Conservation (phyloP, 1,140 invertebrate genomes). For the Stegodyphus mimosarum region DNA sequence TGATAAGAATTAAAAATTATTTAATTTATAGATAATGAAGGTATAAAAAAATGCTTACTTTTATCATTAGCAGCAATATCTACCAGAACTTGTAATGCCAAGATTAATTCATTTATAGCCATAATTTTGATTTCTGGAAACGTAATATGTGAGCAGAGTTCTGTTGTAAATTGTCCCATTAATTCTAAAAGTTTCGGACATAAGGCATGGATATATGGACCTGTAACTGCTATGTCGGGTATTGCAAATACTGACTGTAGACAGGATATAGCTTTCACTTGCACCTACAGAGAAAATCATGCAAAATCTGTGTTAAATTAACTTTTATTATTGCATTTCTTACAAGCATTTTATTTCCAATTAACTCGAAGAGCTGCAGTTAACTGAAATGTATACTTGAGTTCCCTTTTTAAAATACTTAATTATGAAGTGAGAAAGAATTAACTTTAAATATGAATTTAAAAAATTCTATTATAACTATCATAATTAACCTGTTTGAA, state of each 20-base stretch:
- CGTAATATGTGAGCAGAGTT: conserved; percentile 12
- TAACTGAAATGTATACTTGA: no score
- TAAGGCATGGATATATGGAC: conserved; percentile 84
- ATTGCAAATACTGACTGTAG: conserved; percentile 80
- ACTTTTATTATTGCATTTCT: background rate
- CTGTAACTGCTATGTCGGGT: conserved; percentile 76
- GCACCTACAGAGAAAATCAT: conserved; percentile 70
- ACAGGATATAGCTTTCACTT: conserved; percentile 82
- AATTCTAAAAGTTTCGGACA: conserved; percentile 72
- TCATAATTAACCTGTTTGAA: no score
- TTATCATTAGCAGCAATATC: conserved; percentile 80
- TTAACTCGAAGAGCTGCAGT: no score
- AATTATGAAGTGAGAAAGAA: no score
- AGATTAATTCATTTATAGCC: conserved; percentile 76
- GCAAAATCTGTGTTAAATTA: background rate
- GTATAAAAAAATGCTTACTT: conserved; percentile 73
- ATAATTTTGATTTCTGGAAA: conserved; percentile 64
- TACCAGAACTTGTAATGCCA: conserved; percentile 79
- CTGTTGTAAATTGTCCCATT: conserved; percentile 44
- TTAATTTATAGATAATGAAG: no score
- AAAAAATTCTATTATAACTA: no score
- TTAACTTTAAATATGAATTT: no score
- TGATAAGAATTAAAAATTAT: no score
- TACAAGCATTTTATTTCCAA: background rate
- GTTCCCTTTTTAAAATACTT: no score